phyloP scores from a whole-genome alignment of 53 echinoderm and acorn worm species.

The Actinopyga echinites region DNA sequence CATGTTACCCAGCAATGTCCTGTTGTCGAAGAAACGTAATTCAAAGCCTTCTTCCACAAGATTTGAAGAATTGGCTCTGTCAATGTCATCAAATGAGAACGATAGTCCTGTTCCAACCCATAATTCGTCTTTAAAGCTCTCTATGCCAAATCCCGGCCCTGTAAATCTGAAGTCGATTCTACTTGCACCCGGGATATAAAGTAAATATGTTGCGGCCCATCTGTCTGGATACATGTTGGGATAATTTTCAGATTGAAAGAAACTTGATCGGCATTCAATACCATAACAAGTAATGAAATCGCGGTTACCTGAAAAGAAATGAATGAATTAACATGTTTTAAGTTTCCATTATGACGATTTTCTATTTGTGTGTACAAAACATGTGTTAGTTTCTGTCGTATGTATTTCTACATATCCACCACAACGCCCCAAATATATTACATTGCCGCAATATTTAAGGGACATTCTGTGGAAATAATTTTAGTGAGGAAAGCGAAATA shows the following conservation, averaged over 20 bases:
- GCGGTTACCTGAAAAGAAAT: background rate
- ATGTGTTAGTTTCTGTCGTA: too few relatives aligned
- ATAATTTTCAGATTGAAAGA: conserved; percentile 57
- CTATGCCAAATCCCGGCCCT: conserved; percentile 50
- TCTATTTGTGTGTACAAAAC: too few relatives aligned
- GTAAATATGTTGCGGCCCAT: conserved; percentile 61
- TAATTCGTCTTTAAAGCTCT: conserved; percentile 83
- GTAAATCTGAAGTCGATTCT: conserved; percentile 76
- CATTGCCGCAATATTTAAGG: too few relatives aligned
- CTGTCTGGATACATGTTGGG: conserved; percentile 56
- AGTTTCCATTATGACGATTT: too few relatives aligned
- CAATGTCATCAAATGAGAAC: background rate
- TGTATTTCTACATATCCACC: too few relatives aligned
- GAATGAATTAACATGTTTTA: too few relatives aligned
- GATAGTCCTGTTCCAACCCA: conserved; percentile 59
- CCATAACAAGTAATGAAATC: conserved; percentile 74
- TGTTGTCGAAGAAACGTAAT: conserved; percentile 33
- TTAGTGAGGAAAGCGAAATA: too few relatives aligned
- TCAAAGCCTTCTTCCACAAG: background rate
- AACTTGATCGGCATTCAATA: conserved; percentile 27
- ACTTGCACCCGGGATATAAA: conserved; percentile 74
- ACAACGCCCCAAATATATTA: too few relatives aligned
- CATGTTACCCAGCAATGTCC: conserved; percentile 25
- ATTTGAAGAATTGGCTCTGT: background rate
- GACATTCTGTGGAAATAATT: too few relatives aligned